Evolutionary conservation across 1,140 invertebrate species (phyloP).

Genomic region (Cryptotermes secundus): DNA sequence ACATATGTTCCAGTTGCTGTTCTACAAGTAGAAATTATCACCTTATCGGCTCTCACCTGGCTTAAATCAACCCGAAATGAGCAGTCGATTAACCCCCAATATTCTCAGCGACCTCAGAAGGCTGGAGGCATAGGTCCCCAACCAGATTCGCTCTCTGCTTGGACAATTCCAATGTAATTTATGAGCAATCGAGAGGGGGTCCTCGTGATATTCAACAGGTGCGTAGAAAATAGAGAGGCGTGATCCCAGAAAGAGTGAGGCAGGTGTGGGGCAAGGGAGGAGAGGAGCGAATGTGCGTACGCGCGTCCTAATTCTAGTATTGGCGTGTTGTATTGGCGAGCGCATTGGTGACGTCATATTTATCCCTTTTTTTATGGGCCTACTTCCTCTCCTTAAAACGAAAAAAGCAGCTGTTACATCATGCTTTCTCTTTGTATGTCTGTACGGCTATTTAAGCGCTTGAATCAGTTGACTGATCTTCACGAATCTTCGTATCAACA

Average conservation of each 20-base stretch:
- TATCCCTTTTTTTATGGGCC: no score
- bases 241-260: background rate
- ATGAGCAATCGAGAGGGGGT: background rate
- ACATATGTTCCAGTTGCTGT: background rate
- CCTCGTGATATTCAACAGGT: slow-evolving; percentile 15
- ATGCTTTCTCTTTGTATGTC: no score
- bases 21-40: background rate
- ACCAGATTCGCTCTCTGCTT: background rate
- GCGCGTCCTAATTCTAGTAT: no score
- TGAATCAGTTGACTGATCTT: no score
- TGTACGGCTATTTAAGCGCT: no score
- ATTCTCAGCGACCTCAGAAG: background rate
- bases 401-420: no score
- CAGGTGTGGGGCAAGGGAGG: background rate
- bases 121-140: background rate
- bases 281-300: background rate
- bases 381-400: no score
- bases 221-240: background rate
- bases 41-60: background rate
- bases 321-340: background rate
- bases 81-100: slow-evolving; percentile 5
- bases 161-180: background rate
- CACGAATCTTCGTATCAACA: no score
- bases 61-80: background rate
- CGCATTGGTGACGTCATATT: background rate